These are phyloP conservation scores for Xestia c-nigrum DNA, from an alignment of 2,888 invertebrate species.

Conservation along the genomic window DNA sequence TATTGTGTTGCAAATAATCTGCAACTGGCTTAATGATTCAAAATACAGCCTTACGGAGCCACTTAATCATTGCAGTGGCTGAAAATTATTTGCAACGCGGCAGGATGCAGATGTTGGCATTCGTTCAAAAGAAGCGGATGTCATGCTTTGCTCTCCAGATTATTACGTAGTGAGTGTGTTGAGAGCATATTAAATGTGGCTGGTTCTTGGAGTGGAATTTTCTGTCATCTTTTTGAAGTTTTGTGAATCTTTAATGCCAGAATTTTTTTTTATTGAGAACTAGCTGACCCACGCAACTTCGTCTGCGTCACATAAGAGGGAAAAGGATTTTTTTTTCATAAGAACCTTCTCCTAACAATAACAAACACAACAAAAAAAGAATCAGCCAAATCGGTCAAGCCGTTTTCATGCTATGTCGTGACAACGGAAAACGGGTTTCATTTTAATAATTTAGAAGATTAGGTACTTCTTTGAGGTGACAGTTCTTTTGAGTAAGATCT, in stretches of 20 bases:
- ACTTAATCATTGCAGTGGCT: slow-evolving; percentile 57
- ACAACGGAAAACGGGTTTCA: too few species aligned
- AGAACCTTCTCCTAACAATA: too few species aligned
- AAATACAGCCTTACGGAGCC: slow-evolving; percentile 30
- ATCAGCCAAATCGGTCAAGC: too few species aligned
- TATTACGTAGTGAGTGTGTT: slow-evolving; percentile 49
- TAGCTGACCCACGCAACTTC: too few species aligned
- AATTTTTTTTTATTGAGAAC: too few species aligned
- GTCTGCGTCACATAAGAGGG: too few species aligned
- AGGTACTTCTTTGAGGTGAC: neutral
- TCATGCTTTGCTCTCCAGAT: slow-evolving; percentile 43
- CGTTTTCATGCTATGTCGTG: too few species aligned
- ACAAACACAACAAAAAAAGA: too few species aligned
- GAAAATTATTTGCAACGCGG: slow-evolving; percentile 49
- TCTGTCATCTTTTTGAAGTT: neutral
- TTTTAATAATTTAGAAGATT: too few species aligned
- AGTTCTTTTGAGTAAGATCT: neutral
- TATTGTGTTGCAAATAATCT: neutral
- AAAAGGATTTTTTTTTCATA: too few species aligned
- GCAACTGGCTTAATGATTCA: slow-evolving; percentile 1
- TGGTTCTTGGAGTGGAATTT: neutral
- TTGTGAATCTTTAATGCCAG: neutral
- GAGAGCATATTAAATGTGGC: slow-evolving; percentile 43
- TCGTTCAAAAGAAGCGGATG: slow-evolving; percentile 65
- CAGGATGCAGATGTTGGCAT: slow-evolving; percentile 70